Percentiles rank a stretch among this genome's conserved stretches.
Conservation (phyloP, 2,797 vertebrate species). For the Labroides dimidiatus region DNA sequence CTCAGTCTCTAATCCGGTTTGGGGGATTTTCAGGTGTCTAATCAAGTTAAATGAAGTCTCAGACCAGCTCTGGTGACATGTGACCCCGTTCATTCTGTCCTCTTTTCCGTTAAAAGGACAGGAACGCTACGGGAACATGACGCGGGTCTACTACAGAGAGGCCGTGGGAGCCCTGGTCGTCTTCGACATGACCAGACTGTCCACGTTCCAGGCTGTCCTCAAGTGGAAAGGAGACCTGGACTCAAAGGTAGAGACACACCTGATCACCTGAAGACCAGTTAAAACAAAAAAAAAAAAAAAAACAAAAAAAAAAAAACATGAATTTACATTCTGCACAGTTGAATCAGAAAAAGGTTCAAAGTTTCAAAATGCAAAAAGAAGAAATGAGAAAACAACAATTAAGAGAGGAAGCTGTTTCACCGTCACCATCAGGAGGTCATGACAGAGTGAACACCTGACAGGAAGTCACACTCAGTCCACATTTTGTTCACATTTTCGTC, state of each 20-base stretch:
- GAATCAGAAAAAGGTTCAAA: no score
- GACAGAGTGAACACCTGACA: no score
- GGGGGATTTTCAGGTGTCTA: not conserved
- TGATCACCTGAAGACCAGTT: no score
- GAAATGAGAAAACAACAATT: no score
- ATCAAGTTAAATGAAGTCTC: not conserved
- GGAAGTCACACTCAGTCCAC: no score
- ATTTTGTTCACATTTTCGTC: no score
- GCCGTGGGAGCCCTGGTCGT: constrained; percentile 87
- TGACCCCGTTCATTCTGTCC: not conserved
- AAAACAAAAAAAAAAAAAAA: no score
- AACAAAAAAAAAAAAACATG: no score
- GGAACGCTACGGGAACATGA: constrained; percentile 89
- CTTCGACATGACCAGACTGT: constrained; percentile 86
- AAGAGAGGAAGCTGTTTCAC: no score
- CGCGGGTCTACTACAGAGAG: constrained; percentile 87
- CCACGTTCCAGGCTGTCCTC: constrained; percentile 85
- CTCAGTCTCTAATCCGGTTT: not conserved
- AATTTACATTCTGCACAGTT: no score
- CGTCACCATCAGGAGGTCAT: no score
- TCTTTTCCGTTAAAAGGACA: constrained; percentile 75
- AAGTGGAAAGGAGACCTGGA: constrained; percentile 89
- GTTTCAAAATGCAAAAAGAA: no score
- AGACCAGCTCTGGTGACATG: not conserved
- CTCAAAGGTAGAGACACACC: constrained; percentile 74